Evolutionary conservation across 1,140 invertebrate species (phyloP).

Genomic region (Ladona fulva): DNA sequence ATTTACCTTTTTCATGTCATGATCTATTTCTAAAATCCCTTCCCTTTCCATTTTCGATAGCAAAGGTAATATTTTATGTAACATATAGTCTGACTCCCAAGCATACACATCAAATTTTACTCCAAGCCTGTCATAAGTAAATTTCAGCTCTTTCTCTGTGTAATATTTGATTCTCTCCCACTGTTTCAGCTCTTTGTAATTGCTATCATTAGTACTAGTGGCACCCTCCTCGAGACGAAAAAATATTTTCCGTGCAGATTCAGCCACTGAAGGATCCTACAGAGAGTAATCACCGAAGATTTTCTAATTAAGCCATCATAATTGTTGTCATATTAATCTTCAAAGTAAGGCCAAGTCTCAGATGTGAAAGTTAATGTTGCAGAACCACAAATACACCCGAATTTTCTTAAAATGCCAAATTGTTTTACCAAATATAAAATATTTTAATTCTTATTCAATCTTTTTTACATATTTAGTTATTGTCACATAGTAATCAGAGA

Average conservation of each 20-base stretch:
- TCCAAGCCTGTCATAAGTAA: conserved; percentile 69
- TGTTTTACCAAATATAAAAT: too few relatives aligned
- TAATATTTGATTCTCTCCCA: conserved; percentile 62
- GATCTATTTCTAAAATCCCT: conserved; percentile 45
- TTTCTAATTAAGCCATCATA: too few relatives aligned
- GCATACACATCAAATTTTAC: conserved; percentile 79
- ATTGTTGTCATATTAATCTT: too few relatives aligned
- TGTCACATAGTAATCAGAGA: too few relatives aligned
- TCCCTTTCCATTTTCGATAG: conserved; percentile 47
- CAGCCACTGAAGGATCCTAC: conserved; percentile 48
- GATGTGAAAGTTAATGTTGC: too few relatives aligned
- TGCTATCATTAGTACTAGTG: conserved; percentile 34
- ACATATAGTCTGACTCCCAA: conserved; percentile 82
- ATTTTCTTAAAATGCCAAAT: too few relatives aligned
- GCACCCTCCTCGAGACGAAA: conserved; percentile 51
- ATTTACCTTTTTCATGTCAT: conserved; percentile 46
- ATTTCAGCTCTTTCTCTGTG: conserved; percentile 63
- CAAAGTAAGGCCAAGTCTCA: too few relatives aligned
- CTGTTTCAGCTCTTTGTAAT: conserved; percentile 39
- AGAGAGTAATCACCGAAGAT: too few relatives aligned
- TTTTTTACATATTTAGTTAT: too few relatives aligned
- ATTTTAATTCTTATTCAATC: too few relatives aligned
- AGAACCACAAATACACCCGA: too few relatives aligned
- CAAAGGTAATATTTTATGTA: conserved; percentile 47
- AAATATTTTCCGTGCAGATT: conserved; percentile 64